phyloP scores from a whole-genome alignment of 2,888 invertebrate species.

The Heteromyza rotundicornis region DNA sequence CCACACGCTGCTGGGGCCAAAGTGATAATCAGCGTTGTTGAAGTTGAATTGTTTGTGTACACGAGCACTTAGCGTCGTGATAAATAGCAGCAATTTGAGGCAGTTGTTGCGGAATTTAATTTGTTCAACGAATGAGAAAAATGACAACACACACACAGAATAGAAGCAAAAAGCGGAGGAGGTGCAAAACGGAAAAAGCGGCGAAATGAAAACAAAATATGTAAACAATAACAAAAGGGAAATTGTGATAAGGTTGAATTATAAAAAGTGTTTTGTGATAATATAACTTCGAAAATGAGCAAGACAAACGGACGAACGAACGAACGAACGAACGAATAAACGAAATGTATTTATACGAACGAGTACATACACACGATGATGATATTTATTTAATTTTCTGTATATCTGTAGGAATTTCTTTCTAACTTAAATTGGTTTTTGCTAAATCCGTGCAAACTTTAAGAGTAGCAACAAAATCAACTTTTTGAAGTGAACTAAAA shows the following conservation, averaged over 20 bases:
- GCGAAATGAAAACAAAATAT: neutral
- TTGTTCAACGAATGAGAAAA: neutral
- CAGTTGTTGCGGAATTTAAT: conserved; percentile 16
- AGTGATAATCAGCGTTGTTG: conserved; percentile 5
- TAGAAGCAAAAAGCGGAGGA: too few species aligned
- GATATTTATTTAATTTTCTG: too few species aligned
- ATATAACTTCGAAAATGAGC: conserved; percentile 7
- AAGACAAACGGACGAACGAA: too few species aligned
- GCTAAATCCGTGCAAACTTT: conserved; percentile 7
- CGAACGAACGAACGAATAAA: neutral
- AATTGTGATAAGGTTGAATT: conserved; percentile 19
- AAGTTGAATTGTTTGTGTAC: conserved; percentile 13
- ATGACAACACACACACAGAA: too few species aligned
- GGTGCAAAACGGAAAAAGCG: neutral
- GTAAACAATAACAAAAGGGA: conserved; percentile 17
- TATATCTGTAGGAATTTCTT: too few species aligned
- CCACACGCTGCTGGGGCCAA: neutral
- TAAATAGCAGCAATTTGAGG: neutral
- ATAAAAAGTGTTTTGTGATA: conserved; percentile 13
- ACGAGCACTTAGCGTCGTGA: conserved; percentile 13
- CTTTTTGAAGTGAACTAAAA: too few species aligned
- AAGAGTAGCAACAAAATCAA: too few species aligned
- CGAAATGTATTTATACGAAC: neutral
- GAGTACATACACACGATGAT: neutral
- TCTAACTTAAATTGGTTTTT: neutral